phyloP scores from a whole-genome alignment of 92 coral and sea anemone species.

The Paragorgia papillata region DNA sequence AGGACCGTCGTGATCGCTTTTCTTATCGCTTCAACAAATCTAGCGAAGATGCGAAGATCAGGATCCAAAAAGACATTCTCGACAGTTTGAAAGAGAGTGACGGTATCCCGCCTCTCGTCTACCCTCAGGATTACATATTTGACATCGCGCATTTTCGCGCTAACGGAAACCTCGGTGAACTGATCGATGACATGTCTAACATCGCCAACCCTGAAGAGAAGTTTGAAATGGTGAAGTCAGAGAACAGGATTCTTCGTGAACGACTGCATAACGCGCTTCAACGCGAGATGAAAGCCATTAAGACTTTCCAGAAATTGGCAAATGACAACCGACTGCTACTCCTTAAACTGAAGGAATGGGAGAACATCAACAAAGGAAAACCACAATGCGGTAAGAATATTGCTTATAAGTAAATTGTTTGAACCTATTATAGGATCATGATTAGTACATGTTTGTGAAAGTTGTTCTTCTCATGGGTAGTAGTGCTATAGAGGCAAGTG shows the following conservation, averaged over 20 bases:
- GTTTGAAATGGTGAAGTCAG: constrained; percentile 78
- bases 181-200: constrained; percentile 44
- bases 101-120: constrained; percentile 29
- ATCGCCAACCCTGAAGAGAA: constrained; percentile 42
- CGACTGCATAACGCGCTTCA: constrained; percentile 95
- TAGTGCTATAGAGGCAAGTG: no score
- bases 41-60: constrained; percentile 24
- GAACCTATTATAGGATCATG: no score
- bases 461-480: no score
- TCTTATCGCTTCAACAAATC: constrained; percentile 31
- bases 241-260: constrained; percentile 92
- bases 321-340: constrained; percentile 93
- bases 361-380: constrained; percentile 39
- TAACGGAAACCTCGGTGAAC: constrained; percentile 41
- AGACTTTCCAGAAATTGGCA: constrained; percentile 91
- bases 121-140: constrained; percentile 44
- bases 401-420: no score
- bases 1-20: constrained; percentile 28
- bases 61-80: constrained; percentile 35
- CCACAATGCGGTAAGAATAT: not conserved
- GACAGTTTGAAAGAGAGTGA: constrained; percentile 45
- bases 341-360: constrained; percentile 75
- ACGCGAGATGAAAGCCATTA: constrained; percentile 95
- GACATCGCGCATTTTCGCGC: constrained; percentile 46
- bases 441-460: no score